A percentile compares a stretch with the other conserved stretches of the same genome.
Conservation (phyloP, 1,140 invertebrate genomes). For the Atta texana region DNA sequence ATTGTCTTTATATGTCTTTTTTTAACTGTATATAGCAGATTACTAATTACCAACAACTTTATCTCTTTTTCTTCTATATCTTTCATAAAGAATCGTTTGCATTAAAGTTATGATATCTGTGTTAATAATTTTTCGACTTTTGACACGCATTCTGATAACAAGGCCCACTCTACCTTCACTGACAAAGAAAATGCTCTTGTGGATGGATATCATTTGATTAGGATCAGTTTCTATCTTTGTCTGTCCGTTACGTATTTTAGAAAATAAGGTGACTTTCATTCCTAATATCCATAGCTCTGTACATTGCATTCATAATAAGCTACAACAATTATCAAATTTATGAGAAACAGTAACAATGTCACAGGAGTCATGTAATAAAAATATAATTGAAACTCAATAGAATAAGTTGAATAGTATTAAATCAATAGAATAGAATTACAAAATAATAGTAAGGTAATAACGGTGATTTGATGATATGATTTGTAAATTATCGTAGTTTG, state of each 20-base stretch:
- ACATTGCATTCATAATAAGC: background rate
- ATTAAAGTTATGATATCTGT: background rate
- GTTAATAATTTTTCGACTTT: background rate
- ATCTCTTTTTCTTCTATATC: accelerated
- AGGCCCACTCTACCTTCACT: background rate
- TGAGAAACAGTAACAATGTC: background rate
- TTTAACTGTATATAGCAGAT: background rate
- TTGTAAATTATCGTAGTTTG: background rate
- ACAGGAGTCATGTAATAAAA: background rate
- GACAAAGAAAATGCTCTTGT: background rate
- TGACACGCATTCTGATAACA: background rate
- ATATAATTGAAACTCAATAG: background rate
- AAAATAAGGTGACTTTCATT: background rate
- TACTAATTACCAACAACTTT: background rate
- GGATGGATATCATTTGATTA: background rate
- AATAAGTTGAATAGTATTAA: background rate
- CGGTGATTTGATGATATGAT: background rate
- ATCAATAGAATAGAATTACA: background rate
- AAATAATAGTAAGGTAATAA: background rate
- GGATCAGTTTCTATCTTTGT: background rate
- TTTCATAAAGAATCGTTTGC: background rate
- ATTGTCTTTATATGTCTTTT: background rate
- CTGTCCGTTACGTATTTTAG: background rate
- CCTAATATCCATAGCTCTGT: background rate
- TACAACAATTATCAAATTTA: background rate